phyloP scores from a whole-genome alignment of 2,113 vertebrate species.

The Caranx melampygus region DNA sequence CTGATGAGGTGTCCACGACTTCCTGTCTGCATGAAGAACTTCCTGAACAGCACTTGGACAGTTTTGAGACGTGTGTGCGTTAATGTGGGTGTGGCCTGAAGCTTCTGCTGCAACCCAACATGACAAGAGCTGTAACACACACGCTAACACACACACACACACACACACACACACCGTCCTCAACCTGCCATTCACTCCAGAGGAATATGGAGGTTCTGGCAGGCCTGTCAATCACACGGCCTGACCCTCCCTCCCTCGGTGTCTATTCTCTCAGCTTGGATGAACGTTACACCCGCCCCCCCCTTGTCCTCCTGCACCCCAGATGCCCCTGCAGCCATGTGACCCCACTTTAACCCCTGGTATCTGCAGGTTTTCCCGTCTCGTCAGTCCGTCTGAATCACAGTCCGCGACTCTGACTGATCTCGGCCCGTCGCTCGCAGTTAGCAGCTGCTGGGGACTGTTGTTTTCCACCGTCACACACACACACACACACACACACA shows the following conservation, averaged over 20 bases:
- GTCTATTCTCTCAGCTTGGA: constrained; percentile 5
- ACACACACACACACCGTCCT: not conserved
- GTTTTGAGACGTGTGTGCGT: constrained; percentile 8
- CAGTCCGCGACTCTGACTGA: constrained; percentile 33
- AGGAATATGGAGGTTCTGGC: constrained; percentile 50
- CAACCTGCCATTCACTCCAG: not conserved
- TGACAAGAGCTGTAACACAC: constrained; percentile 5
- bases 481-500: no score
- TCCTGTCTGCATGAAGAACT: not conserved
- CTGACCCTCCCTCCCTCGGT: constrained; percentile 2
- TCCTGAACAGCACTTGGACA: not conserved
- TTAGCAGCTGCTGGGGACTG: constrained; percentile 3
- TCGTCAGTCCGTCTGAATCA: constrained; percentile 54
- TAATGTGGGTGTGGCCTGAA: no score
- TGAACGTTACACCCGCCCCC: constrained; percentile 2
- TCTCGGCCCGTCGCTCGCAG: constrained; percentile 41
- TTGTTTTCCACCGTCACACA: not conserved
- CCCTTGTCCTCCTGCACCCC: not conserved
- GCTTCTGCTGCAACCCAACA: constrained; percentile 10
- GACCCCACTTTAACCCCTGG: constrained; percentile 70
- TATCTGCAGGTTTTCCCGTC: constrained; percentile 29
- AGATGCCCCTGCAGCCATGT: constrained; percentile 46
- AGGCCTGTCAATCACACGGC: constrained; percentile 44
- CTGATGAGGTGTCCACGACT: not conserved
- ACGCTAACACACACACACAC: no score